phyloP scores from a whole-genome alignment of 2,797 vertebrate species.

The Glyptemys insculpta region DNA sequence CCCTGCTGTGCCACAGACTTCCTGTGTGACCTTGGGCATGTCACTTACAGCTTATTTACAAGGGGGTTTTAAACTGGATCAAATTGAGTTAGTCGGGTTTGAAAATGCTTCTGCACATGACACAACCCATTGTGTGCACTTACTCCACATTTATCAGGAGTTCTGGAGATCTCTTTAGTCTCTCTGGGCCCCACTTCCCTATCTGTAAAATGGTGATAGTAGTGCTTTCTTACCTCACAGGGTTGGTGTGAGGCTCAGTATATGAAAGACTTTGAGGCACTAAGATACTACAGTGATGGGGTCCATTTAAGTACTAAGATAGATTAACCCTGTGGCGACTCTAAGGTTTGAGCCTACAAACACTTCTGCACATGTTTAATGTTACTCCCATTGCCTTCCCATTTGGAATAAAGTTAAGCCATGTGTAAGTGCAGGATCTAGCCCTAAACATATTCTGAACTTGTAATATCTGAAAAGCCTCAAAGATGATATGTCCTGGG shows the following conservation, averaged over 20 bases:
- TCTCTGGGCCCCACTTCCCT: background rate
- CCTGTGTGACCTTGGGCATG: background rate
- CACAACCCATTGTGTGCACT: background rate
- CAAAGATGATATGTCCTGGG: background rate
- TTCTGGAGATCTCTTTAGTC: background rate
- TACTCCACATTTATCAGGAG: background rate
- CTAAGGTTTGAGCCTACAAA: background rate
- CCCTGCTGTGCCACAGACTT: background rate
- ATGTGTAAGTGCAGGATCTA: background rate
- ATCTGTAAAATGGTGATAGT: background rate
- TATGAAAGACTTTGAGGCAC: background rate
- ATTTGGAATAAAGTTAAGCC: accelerated
- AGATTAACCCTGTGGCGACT: accelerated
- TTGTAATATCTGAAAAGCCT: background rate
- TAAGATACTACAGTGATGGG: background rate
- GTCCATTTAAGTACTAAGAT: accelerated
- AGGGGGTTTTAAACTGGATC: background rate
- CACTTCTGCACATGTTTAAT: background rate
- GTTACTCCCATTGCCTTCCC: background rate
- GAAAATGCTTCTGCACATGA: background rate
- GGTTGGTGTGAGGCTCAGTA: background rate
- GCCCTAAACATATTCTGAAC: background rate
- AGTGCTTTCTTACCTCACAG: background rate
- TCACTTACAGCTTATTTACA: background rate
- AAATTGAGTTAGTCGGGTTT: background rate